phyloP scores from a whole-genome alignment of 1,140 invertebrate species.

The Drosophila nasuta region DNA sequence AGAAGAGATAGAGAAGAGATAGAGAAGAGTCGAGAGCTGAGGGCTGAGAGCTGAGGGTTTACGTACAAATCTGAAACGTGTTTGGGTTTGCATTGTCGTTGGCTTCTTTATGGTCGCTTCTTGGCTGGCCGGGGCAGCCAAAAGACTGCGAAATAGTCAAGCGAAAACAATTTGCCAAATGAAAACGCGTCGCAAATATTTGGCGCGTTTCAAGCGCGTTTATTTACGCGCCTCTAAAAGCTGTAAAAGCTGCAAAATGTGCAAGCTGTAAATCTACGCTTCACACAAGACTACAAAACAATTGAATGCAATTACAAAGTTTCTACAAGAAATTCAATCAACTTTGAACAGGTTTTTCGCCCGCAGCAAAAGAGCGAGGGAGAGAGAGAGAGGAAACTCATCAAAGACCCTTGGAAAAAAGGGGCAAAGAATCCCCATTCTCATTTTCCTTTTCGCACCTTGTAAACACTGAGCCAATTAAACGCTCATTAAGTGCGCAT shows the following conservation, averaged over 20 bases:
- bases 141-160: constrained; percentile 15
- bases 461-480: constrained; percentile 81
- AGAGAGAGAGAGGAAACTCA: not conserved
- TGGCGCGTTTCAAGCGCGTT: constrained; percentile 42
- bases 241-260: constrained; percentile 12
- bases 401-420: not conserved
- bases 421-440: not conserved
- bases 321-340: constrained; percentile 78
- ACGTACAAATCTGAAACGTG: constrained; percentile 54
- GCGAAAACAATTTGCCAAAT: constrained; percentile 75
- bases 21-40: not conserved
- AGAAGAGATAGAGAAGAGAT: no score
- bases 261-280: constrained; percentile 15
- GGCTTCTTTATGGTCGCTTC: constrained; percentile 49
- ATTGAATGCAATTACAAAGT: constrained; percentile 77
- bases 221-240: constrained; percentile 11
- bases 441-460: constrained; percentile 44
- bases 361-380: not conserved
- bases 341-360: constrained; percentile 4
- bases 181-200: constrained; percentile 57
- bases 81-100: constrained; percentile 51
- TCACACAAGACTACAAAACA: constrained; percentile 43
- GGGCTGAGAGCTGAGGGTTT: not conserved
- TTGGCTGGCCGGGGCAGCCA: no score
- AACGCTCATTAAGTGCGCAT: constrained; percentile 81